These are phyloP conservation scores for Netelia melanura DNA, from an alignment of 2,888 invertebrate genomes.

Conservation along the genomic window DNA sequence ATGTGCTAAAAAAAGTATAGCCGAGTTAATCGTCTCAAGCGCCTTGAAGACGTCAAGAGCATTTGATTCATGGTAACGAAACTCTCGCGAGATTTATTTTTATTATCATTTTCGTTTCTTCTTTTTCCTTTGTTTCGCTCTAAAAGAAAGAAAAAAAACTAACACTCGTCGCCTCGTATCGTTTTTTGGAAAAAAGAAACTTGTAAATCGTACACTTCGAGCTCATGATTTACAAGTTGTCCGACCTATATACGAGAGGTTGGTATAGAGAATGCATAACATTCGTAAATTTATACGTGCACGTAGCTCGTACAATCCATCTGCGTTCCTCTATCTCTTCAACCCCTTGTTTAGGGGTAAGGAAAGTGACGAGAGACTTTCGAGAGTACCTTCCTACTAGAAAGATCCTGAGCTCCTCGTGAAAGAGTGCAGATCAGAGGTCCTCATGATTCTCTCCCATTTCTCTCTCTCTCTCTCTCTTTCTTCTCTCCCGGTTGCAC, in stretches of 20 bases:
- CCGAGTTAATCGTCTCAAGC: slow-evolving; percentile 42
- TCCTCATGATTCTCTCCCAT: background rate
- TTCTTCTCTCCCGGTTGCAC: background rate
- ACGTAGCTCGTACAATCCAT: too few relatives aligned
- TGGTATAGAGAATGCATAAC: background rate
- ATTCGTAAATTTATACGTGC: too few relatives aligned
- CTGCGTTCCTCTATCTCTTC: too few relatives aligned
- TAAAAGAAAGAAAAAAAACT: background rate
- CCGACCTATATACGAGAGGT: background rate
- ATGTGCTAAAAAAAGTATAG: slow-evolving; percentile 7
- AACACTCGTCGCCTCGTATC: slow-evolving; percentile 22
- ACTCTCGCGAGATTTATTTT: background rate
- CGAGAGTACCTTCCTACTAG: slow-evolving; percentile 35
- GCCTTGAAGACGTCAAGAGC: slow-evolving; percentile 4
- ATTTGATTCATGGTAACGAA: slow-evolving; percentile 54
- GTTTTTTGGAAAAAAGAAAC: slow-evolving; percentile 32
- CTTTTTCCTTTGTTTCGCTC: too few relatives aligned
- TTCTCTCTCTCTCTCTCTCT: background rate
- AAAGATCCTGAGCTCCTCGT: slow-evolving; percentile 25
- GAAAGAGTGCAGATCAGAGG: slow-evolving; percentile 12
- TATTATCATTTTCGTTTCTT: slow-evolving; percentile 3
- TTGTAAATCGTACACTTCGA: slow-evolving; percentile 34
- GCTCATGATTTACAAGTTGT: slow-evolving; percentile 10
- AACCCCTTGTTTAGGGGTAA: background rate
- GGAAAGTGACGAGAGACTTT: slow-evolving; percentile 41